These are phyloP conservation scores for Turdus rufiventris DNA, from an alignment of 2,113 vertebrate genomes.

Conservation along the genomic window DNA sequence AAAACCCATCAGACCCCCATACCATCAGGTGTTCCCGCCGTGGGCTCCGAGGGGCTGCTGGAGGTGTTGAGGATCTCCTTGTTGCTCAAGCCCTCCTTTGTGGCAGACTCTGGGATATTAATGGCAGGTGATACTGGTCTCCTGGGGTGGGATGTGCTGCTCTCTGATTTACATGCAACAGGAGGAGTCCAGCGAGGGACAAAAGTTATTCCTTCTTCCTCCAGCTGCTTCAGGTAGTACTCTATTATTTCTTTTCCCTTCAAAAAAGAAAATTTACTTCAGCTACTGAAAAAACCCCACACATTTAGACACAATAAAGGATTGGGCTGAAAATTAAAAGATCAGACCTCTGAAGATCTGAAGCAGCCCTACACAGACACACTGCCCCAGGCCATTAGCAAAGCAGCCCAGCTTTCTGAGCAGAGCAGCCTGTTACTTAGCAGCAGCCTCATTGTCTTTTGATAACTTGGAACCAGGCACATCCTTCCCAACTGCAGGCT, in stretches of 20 bases:
- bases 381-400: background rate
- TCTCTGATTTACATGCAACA: constrained; percentile 53
- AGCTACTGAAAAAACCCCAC: background rate
- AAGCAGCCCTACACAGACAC: background rate
- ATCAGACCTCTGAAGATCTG: background rate
- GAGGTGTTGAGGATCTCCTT: constrained; percentile 67
- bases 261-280: background rate
- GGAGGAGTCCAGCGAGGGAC: constrained; percentile 86
- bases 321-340: background rate
- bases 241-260: constrained; percentile 98
- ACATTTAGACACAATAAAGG: background rate
- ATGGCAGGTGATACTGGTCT: constrained; percentile 54
- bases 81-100: constrained; percentile 60
- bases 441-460: background rate
- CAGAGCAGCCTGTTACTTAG: background rate
- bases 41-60: constrained; percentile 68
- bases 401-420: background rate
- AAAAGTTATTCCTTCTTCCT: constrained; percentile 85
- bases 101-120: constrained; percentile 62
- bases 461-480: background rate
- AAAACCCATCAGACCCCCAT: background rate
- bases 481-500: background rate
- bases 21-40: constrained; percentile 82
- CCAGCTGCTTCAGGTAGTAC: constrained; percentile 88
- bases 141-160: background rate